Conservation (phyloP, 2,797 vertebrate species). For the Poecilia velifera region DNA sequence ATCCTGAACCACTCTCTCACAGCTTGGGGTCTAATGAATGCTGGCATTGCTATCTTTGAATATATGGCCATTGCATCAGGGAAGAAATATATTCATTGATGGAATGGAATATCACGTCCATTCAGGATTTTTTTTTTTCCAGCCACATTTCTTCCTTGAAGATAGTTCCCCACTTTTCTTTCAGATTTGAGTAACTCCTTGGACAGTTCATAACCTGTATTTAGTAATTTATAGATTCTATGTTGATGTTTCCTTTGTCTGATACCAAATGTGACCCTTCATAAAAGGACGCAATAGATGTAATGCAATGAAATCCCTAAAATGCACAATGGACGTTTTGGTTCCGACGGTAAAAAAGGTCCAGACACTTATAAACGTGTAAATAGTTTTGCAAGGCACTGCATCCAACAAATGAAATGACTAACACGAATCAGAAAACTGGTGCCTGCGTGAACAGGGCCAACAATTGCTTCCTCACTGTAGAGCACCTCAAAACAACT, state of each 20-base stretch:
- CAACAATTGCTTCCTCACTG: conserved; percentile 23
- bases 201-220: too few relatives aligned
- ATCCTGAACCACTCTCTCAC: too few relatives aligned
- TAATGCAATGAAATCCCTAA: neutral
- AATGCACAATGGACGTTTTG: neutral
- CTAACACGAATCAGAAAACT: neutral
- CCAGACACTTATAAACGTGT: neutral
- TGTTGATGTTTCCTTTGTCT: neutral
- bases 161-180: too few relatives aligned
- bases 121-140: too few relatives aligned
- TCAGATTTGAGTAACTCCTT: too few relatives aligned
- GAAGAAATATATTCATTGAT: neutral
- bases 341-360: neutral
- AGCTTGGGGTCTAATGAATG: too few relatives aligned
- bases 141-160: too few relatives aligned
- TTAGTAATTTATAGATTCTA: too few relatives aligned
- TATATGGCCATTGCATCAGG: neutral
- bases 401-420: neutral
- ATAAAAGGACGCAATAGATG: neutral
- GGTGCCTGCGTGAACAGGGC: conserved; percentile 4
- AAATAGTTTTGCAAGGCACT: neutral
- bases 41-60: too few relatives aligned
- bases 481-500: conserved; percentile 40
- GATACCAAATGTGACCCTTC: neutral
- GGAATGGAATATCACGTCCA: neutral